A percentile compares a stretch with the other conserved stretches of the same genome.
Evolutionary conservation across 2,113 vertebrate species (phyloP).

Genomic region (Glaucidium brasilianum): DNA sequence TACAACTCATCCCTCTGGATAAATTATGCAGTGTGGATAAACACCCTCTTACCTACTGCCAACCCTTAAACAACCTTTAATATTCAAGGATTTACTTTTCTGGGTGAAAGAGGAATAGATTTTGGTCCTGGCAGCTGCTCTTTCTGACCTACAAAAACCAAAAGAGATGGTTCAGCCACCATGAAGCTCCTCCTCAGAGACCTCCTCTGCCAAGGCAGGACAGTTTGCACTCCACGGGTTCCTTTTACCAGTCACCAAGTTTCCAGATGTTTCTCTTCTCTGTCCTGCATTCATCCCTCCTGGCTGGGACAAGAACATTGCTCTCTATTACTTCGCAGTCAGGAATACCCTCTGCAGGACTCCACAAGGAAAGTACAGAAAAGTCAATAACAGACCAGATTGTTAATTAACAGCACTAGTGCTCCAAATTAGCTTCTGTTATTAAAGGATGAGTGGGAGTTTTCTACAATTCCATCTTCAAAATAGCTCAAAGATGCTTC

Average conservation of each 20-base stretch:
- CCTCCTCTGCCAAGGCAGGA: not conserved
- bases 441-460: not conserved
- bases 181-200: not conserved
- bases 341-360: not conserved
- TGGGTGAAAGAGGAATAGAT: not conserved
- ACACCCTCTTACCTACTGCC: not conserved
- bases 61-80: not conserved
- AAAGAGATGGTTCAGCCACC: not conserved
- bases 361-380: not conserved
- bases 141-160: not conserved
- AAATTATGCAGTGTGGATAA: not conserved
- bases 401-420: not conserved
- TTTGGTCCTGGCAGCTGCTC: not conserved
- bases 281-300: not conserved
- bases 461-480: not conserved
- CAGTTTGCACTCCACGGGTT: not conserved
- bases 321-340: not conserved
- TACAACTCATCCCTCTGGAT: not conserved
- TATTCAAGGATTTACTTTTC: not conserved
- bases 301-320: not conserved
- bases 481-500: not conserved
- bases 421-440: not conserved
- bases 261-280: not conserved
- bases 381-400: not conserved
- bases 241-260: not conserved